Evolutionary conservation across 2,888 invertebrate species (phyloP).

Genomic region (Ctena decussata): DNA sequence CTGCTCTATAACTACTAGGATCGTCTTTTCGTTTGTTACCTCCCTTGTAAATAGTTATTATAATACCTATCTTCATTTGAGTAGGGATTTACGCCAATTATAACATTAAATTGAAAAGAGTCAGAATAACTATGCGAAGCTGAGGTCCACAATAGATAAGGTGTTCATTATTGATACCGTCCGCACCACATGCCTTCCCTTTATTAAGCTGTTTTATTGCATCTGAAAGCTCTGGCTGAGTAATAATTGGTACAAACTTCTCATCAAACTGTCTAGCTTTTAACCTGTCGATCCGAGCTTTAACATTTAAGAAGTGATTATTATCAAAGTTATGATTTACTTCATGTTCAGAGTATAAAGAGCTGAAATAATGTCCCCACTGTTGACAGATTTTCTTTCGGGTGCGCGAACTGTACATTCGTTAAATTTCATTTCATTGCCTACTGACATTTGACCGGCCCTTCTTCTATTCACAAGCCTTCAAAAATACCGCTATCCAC

Average conservation of each 20-base stretch:
- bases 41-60: not conserved
- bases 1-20: constrained; percentile 10
- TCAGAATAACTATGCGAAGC: not conserved
- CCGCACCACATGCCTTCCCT: not conserved
- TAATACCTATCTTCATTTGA: constrained; percentile 9
- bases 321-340: not conserved
- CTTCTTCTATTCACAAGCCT: not conserved
- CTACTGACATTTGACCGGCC: too few species aligned
- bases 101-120: not conserved
- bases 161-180: not conserved
- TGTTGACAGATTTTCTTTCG: not conserved
- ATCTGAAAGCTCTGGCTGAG: not conserved
- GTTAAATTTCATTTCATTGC: not conserved
- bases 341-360: not conserved
- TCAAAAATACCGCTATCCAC: not conserved
- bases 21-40: not conserved
- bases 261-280: not conserved
- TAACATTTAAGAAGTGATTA: not conserved
- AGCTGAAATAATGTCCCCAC: not conserved
- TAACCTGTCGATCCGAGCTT: not conserved
- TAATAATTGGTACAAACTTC: not conserved
- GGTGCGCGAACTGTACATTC: not conserved
- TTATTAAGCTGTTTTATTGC: not conserved
- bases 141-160: not conserved
- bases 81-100: not conserved